phyloP scores from a whole-genome alignment of 2,888 invertebrate species.

The Blomia tropicalis region DNA sequence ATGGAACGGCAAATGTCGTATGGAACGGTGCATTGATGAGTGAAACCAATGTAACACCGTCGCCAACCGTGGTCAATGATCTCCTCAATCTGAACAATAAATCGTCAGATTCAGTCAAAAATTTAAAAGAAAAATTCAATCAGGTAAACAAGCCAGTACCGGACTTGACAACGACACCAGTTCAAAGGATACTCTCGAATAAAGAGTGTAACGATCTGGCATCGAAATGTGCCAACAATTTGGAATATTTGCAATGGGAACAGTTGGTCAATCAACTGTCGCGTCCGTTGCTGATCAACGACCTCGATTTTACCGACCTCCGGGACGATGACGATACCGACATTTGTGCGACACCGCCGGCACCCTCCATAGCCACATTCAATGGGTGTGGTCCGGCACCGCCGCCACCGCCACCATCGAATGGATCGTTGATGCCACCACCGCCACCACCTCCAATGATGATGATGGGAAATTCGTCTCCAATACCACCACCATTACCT shows the following conservation, averaged over 20 bases:
- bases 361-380: slow-evolving; percentile 19
- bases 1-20: not conserved
- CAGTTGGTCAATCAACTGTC: slow-evolving; percentile 60
- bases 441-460: slow-evolving; percentile 33
- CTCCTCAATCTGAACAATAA: slow-evolving; percentile 15
- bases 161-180: not conserved
- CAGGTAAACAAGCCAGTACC: not conserved
- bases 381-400: slow-evolving; percentile 28
- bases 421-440: slow-evolving; percentile 34
- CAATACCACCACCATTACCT: slow-evolving; percentile 32
- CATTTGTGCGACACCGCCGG: slow-evolving; percentile 28
- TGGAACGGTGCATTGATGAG: slow-evolving; percentile 14
- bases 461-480: slow-evolving; percentile 32
- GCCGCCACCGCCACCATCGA: slow-evolving; percentile 33
- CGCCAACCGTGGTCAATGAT: slow-evolving; percentile 6
- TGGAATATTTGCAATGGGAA: slow-evolving; percentile 84
- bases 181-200: not conserved
- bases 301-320: slow-evolving; percentile 90
- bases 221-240: slow-evolving; percentile 2
- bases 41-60: not conserved
- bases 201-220: slow-evolving; percentile 43
- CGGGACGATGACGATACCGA: slow-evolving; percentile 72
- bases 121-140: slow-evolving; percentile 18
- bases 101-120: slow-evolving; percentile 8
- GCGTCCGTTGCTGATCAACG: slow-evolving; percentile 59